A percentile compares a stretch with the other conserved stretches of the same genome.
Conservation (phyloP, 2,113 vertebrate genomes). For the Ceyx cyanopectus region DNA sequence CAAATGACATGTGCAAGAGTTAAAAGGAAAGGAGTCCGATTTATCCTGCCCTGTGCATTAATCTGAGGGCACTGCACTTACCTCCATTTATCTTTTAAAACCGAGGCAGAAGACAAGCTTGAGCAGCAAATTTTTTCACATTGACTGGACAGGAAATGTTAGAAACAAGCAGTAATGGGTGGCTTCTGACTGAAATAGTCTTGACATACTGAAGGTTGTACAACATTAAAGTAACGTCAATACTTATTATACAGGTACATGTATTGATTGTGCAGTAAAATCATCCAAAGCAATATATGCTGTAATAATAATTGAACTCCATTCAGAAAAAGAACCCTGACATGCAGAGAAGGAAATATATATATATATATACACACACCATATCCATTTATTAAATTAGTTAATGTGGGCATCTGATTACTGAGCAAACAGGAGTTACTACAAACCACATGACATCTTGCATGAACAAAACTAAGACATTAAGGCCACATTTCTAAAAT, state of each 20-base stretch:
- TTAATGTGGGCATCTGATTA: not conserved
- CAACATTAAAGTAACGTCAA: conserved; percentile 51
- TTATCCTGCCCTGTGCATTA: not conserved
- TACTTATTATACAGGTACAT: conserved; percentile 75
- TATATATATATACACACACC: not conserved
- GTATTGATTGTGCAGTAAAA: conserved; percentile 73
- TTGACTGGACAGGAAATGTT: not conserved
- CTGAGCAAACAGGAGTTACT: conserved; percentile 13
- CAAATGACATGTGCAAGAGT: not conserved
- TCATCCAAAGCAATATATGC: conserved; percentile 63
- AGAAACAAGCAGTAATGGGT: conserved; percentile 19
- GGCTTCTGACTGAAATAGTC: conserved; percentile 24
- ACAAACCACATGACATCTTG: not conserved
- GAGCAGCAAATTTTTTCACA: conserved; percentile 14
- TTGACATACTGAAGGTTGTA: not conserved
- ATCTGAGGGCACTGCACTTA: accelerated
- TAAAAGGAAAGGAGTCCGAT: not conserved
- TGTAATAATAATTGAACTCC: conserved; percentile 70
- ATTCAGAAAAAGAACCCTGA: conserved; percentile 59
- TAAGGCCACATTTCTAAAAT: not conserved
- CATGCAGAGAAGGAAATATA: not conserved
- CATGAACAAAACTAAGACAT: not conserved
- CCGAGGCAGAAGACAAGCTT: not conserved
- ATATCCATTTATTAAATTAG: conserved; percentile 54
- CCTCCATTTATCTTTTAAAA: not conserved